phyloP scores from a whole-genome alignment of 2,888 invertebrate genomes.

The Habrosyne pyritoides region DNA sequence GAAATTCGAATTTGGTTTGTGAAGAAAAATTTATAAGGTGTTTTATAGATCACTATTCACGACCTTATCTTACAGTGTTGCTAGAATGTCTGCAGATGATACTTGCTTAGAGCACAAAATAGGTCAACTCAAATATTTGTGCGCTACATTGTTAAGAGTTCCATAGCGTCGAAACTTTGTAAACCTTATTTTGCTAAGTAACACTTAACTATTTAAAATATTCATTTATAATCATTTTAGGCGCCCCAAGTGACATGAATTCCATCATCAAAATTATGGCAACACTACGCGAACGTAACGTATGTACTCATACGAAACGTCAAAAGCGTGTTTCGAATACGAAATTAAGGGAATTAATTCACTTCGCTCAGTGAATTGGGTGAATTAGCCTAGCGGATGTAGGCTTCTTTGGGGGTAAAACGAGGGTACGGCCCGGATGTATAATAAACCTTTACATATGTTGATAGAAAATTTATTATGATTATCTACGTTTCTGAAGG shows the following conservation, averaged over 20 bases:
- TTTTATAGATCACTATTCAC: no score
- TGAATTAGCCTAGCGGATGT: conserved; percentile 8
- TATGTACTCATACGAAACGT: conserved; percentile 4
- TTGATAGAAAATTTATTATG: not conserved
- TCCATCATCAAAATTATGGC: not conserved
- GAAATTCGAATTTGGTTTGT: no score
- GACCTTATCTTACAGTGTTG: no score
- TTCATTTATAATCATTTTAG: not conserved
- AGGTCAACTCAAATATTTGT: no score
- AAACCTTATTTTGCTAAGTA: no score
- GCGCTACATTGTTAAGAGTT: no score
- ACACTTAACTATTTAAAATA: not conserved
- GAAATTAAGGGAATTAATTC: conserved; percentile 11
- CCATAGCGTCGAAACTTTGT: no score
- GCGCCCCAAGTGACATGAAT: not conserved
- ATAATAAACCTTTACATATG: not conserved
- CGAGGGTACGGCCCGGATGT: not conserved
- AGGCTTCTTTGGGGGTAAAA: not conserved
- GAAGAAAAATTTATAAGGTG: no score
- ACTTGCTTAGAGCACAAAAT: no score
- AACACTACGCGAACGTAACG: conserved; percentile 5
- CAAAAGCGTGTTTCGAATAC: conserved; percentile 10
- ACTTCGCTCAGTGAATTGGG: conserved; percentile 11
- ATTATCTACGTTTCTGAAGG: not conserved
- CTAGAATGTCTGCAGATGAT: no score